Evolutionary conservation across 2,113 vertebrate genomes (phyloP).

Genomic region (Gobiocypris rarus): DNA sequence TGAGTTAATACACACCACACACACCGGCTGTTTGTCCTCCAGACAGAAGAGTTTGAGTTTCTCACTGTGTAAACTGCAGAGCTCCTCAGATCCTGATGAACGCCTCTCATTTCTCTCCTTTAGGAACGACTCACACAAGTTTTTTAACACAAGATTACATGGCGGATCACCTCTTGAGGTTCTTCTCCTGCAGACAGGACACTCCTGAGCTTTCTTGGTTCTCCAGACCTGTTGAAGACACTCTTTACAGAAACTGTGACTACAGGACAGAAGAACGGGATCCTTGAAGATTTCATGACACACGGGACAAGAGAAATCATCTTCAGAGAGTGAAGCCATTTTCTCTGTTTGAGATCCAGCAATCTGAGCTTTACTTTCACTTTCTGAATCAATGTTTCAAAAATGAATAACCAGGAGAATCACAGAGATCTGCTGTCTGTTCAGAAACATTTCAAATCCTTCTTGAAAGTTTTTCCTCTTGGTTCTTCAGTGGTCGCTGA

Average conservation of each 20-base stretch:
- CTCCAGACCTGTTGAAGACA: not conserved
- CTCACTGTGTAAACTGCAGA: not conserved
- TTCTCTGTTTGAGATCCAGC: not conserved
- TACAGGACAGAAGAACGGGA: no score
- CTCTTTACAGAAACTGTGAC: not conserved
- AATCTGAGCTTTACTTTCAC: not conserved
- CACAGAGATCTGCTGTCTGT: not conserved
- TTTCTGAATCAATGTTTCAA: not conserved
- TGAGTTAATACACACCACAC: not conserved
- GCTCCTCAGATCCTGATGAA: not conserved
- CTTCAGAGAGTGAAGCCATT: not conserved
- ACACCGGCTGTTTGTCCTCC: not conserved
- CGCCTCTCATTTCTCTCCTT: not conserved
- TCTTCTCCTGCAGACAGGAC: not conserved
- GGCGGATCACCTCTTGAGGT: not conserved
- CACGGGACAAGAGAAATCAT: not conserved
- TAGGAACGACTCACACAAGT: not conserved
- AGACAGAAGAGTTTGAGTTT: not conserved
- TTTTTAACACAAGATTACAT: not conserved
- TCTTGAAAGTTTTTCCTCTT: not conserved
- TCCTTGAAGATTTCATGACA: no score
- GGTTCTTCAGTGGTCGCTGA: not conserved
- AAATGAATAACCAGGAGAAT: not conserved
- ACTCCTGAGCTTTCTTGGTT: no score
- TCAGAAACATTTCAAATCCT: not conserved